Conservation (phyloP, 2,113 vertebrate species). For the Sylvia atricapilla region DNA sequence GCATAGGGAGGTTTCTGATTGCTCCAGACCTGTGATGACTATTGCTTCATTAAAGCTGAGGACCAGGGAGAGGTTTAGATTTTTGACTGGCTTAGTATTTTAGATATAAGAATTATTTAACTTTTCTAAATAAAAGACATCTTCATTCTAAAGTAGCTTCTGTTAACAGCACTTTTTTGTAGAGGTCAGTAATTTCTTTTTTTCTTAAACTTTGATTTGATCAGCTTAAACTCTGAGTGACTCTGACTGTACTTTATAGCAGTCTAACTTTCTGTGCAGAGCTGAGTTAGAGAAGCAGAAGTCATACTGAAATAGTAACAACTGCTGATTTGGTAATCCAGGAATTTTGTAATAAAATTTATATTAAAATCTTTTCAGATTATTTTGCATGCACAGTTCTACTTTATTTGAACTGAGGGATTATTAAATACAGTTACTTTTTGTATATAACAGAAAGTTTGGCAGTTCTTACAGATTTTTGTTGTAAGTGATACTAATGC, state of each 20-base stretch:
- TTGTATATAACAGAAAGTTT: neutral
- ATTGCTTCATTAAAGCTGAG: neutral
- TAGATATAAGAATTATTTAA: neutral
- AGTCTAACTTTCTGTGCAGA: neutral
- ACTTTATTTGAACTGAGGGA: neutral
- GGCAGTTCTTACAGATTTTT: neutral
- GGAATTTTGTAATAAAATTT: neutral
- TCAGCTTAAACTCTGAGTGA: neutral
- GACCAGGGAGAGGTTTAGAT: neutral
- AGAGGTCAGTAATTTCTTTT: neutral
- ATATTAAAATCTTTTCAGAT: neutral
- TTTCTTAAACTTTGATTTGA: neutral
- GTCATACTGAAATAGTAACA: neutral
- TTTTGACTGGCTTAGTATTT: neutral
- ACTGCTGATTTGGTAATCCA: neutral
- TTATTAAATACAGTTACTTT: neutral
- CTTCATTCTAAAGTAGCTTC: neutral
- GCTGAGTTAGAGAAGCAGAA: neutral
- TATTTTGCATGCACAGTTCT: neutral
- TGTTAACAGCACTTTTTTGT: neutral
- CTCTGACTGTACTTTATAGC: neutral
- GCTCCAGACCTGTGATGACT: neutral
- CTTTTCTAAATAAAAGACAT: neutral
- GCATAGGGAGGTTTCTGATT: neutral
- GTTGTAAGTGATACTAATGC: neutral